Evolutionary conservation across 2,888 invertebrate genomes (phyloP).

Genomic region (Sabellastarte sp.): DNA sequence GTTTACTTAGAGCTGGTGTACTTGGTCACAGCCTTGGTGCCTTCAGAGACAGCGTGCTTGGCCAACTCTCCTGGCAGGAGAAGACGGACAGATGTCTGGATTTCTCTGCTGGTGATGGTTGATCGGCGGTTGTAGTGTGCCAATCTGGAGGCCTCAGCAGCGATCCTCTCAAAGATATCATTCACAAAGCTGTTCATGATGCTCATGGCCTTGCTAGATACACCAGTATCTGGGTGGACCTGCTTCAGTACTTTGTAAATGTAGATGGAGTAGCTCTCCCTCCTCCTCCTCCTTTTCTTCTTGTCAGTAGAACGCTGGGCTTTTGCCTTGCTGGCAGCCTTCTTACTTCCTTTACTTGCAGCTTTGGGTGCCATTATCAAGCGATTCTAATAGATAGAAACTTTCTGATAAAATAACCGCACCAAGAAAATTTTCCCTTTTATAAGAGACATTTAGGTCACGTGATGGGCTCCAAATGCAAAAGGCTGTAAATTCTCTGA

Average conservation of each 20-base stretch:
- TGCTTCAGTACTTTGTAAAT: slow-evolving; percentile 48
- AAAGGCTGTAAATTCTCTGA: no score
- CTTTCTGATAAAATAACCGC: no score
- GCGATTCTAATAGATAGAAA: no score
- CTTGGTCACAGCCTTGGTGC: slow-evolving; percentile 44
- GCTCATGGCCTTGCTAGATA: slow-evolving; percentile 39
- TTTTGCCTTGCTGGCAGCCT: no score
- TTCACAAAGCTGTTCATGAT: slow-evolving; percentile 44
- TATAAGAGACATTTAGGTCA: no score
- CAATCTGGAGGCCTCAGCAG: slow-evolving; percentile 43
- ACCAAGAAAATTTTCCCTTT: no score
- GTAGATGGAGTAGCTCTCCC: slow-evolving; percentile 41
- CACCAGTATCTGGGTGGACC: slow-evolving; percentile 51
- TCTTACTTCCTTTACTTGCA: no score
- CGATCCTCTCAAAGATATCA: slow-evolving; percentile 48
- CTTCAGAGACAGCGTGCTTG: slow-evolving; percentile 66
- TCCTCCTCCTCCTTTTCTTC: slow-evolving; percentile 38
- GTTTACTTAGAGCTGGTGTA: slow-evolving; percentile 36
- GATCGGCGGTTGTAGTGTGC: slow-evolving; percentile 41
- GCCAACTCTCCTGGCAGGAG: slow-evolving; percentile 73
- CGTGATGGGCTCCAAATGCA: no score
- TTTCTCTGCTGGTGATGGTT: slow-evolving; percentile 66
- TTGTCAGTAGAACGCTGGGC: no score
- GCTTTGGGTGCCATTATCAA: no score
- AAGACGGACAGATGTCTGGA: slow-evolving; percentile 70